Conservation (phyloP, 2,797 vertebrate genomes). For the Sitta carolinensis region DNA sequence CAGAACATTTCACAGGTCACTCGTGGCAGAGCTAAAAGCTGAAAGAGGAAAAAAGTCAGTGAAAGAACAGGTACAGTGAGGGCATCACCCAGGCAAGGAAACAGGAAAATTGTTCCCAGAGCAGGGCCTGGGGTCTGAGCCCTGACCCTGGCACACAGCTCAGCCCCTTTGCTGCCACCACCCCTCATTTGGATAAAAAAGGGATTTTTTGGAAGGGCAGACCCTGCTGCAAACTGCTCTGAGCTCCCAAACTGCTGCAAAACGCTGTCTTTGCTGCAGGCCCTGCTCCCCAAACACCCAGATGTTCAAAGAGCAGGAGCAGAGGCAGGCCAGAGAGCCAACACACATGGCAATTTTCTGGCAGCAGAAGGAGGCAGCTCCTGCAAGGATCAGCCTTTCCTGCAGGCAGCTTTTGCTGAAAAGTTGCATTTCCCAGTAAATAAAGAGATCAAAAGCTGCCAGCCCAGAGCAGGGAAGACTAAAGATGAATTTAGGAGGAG, state of each 20-base stretch:
- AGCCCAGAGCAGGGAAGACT: neutral
- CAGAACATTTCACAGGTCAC: neutral
- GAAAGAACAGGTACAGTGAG: too few species aligned
- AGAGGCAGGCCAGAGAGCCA: neutral
- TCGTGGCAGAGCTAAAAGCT: neutral
- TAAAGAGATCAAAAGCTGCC: neutral
- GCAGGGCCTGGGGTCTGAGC: too few species aligned
- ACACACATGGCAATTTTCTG: neutral
- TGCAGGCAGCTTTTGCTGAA: neutral
- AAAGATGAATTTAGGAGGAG: neutral
- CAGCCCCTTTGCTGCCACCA: neutral
- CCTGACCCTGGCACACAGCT: neutral
- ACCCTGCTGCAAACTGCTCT: neutral
- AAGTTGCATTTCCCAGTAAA: neutral
- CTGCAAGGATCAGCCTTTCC: neutral
- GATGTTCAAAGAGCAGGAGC: neutral
- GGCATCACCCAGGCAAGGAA: too few species aligned
- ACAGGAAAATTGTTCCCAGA: too few species aligned
- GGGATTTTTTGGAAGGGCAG: neutral
- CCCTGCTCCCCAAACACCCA: neutral
- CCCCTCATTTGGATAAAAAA: neutral
- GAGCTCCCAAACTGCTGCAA: neutral
- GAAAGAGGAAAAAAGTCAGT: neutral
- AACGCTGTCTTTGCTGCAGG: rapidly evolving
- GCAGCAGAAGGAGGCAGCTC: neutral